These are phyloP conservation scores for Sycophaga agraensis DNA, from an alignment of 1,140 invertebrate genomes.

Conservation along the genomic window DNA sequence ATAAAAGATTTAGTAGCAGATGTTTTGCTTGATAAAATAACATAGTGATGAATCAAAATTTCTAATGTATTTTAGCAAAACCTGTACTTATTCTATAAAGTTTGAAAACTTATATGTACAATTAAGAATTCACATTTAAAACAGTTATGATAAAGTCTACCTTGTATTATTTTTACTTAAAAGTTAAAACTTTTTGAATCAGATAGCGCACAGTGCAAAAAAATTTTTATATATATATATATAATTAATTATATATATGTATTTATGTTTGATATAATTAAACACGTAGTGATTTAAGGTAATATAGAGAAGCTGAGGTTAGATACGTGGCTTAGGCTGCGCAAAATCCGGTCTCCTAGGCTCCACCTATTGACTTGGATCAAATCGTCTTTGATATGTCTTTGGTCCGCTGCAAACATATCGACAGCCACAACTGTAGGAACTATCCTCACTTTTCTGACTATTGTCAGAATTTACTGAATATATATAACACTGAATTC, in stretches of 20 bases:
- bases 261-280: constrained; percentile 54
- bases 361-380: constrained; percentile 60
- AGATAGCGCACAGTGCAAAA: constrained; percentile 43
- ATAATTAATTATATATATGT: constrained; percentile 45
- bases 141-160: too few relatives aligned
- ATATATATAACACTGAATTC: constrained; percentile 37
- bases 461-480: constrained; percentile 39
- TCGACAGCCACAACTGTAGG: constrained; percentile 58
- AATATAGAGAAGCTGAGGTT: constrained; percentile 60
- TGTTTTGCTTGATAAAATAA: too few relatives aligned
- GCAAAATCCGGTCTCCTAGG: constrained; percentile 54
- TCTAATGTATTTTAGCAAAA: not conserved
- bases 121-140: too few relatives aligned
- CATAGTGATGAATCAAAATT: too few relatives aligned
- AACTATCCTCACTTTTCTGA: constrained; percentile 44
- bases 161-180: constrained; percentile 38
- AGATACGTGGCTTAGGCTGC: constrained; percentile 61
- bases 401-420: constrained; percentile 58
- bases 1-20: too few relatives aligned
- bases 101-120: too few relatives aligned
- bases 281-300: constrained; percentile 58
- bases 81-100: constrained; percentile 1
- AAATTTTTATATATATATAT: constrained; percentile 38
- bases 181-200: constrained; percentile 47
- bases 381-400: constrained; percentile 57